Percentiles rank a stretch among this genome's conserved stretches.
phyloP scores from a whole-genome alignment of 1,140 invertebrate genomes.

The Solenopsis fugax region DNA sequence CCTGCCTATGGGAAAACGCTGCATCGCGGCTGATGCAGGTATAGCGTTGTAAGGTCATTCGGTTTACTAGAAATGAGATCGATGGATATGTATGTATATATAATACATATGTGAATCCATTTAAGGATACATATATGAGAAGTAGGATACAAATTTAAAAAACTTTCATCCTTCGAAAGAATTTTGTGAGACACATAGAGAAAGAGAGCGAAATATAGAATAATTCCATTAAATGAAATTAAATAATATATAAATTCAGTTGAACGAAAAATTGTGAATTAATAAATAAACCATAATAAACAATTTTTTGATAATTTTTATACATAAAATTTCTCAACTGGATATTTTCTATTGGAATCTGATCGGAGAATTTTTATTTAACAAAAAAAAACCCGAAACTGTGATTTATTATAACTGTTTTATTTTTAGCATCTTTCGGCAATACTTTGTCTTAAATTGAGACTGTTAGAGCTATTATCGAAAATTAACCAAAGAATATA shows the following conservation, averaged over 20 bases:
- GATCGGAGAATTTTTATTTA: neutral
- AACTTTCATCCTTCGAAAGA: neutral
- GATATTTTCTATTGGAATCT: neutral
- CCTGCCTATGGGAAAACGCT: constrained; percentile 41
- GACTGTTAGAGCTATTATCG: neutral
- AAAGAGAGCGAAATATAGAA: neutral
- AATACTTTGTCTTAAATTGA: neutral
- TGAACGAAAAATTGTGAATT: neutral
- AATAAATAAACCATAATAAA: no score
- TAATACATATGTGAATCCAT: no score
- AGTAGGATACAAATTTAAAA: neutral
- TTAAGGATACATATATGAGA: neutral
- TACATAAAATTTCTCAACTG: neutral
- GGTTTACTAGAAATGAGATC: constrained; percentile 20
- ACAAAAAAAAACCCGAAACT: neutral
- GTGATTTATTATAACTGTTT: neutral
- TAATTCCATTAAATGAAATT: neutral
- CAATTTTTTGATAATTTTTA: neutral
- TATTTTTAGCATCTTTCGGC: neutral
- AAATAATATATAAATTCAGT: constrained; percentile 5
- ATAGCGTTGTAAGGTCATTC: constrained; percentile 31
- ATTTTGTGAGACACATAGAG: neutral
- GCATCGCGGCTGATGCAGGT: neutral
- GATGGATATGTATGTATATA: neutral
- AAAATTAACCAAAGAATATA: neutral